Conservation (phyloP, 2,113 vertebrate species). For the Chlamydotis undulata region DNA sequence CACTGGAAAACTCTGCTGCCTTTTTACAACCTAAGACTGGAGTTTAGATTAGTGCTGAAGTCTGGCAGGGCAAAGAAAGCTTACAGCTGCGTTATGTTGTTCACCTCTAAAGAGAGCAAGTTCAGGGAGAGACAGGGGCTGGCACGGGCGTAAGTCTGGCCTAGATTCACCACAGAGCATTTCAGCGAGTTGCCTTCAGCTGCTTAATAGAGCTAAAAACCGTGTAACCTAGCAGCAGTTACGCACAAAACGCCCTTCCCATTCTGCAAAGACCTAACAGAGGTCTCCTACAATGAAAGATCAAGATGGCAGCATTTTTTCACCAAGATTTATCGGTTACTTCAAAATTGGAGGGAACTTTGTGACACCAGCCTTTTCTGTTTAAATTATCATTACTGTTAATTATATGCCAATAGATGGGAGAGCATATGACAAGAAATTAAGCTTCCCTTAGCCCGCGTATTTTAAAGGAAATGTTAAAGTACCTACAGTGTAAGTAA, state of each 20-base stretch:
- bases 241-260: neutral
- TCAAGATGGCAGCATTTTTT: neutral
- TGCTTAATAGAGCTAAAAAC: neutral
- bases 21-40: neutral
- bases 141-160: neutral
- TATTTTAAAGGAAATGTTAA: neutral
- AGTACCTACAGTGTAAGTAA: neutral
- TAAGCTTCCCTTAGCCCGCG: neutral
- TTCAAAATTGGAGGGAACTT: neutral
- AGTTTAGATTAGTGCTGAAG: neutral
- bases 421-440: neutral
- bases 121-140: neutral
- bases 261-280: neutral
- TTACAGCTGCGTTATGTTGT: neutral
- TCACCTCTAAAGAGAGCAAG: neutral
- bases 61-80: neutral
- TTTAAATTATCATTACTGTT: neutral
- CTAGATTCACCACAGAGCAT: neutral
- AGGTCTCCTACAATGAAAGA: neutral
- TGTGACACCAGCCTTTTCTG: neutral
- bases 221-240: neutral
- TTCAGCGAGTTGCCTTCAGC: neutral
- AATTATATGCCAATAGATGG: neutral
- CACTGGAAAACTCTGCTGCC: neutral
- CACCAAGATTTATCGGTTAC: neutral